Evolutionary conservation across 2,113 vertebrate genomes (phyloP).

Genomic region (Dipodomys stephensi): DNA sequence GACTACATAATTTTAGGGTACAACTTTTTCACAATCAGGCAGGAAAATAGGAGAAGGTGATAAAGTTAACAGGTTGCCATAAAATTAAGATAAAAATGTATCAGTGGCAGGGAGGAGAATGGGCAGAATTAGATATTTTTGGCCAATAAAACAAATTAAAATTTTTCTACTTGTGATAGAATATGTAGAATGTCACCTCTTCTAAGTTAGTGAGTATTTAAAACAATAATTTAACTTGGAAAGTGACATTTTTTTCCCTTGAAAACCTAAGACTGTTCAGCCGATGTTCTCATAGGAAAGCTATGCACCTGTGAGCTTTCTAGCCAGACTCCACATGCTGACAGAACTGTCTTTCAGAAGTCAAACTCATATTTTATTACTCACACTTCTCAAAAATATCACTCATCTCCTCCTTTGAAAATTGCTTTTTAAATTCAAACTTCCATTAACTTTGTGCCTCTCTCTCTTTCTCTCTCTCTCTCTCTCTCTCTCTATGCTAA

Average conservation of each 20-base stretch:
- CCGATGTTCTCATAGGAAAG: neutral
- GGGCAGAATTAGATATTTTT: neutral
- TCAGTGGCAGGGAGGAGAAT: neutral
- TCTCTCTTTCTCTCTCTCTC: no score
- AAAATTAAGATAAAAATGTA: neutral
- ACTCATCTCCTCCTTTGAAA: neutral
- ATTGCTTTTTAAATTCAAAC: neutral
- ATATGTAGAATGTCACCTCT: neutral
- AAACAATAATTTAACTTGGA: neutral
- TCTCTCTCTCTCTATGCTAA: no score
- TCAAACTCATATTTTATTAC: neutral
- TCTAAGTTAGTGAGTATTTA: neutral
- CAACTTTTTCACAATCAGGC: neutral
- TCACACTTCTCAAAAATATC: neutral
- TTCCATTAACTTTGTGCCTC: neutral
- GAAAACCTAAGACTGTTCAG: neutral
- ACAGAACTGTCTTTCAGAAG: neutral
- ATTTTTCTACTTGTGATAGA: constrained; percentile 8
- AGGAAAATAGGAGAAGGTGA: neutral
- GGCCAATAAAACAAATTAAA: neutral
- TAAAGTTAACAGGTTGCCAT: neutral
- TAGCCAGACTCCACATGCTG: neutral
- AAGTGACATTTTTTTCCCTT: neutral
- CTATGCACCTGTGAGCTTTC: neutral
- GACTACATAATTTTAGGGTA: neutral